Evolutionary conservation across 2,797 vertebrate species (phyloP).

Genomic region (Oreochromis grahami): DNA sequence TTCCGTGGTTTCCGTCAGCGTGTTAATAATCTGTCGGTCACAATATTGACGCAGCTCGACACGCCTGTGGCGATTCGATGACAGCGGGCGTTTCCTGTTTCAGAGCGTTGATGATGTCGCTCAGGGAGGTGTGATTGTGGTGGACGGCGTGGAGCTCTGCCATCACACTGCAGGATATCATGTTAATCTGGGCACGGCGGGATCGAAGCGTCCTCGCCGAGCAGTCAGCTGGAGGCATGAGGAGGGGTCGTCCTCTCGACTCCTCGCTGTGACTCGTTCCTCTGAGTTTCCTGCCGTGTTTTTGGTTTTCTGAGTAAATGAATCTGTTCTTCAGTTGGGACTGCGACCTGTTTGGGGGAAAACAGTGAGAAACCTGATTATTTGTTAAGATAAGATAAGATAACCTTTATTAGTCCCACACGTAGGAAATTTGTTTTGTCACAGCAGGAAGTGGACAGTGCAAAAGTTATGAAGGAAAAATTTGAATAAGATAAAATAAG

Average conservation of each 20-base stretch:
- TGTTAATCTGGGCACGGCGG: neutral
- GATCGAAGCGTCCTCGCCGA: neutral
- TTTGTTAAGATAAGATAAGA: no score
- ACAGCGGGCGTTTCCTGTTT: slow-evolving; percentile 9
- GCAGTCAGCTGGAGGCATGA: neutral
- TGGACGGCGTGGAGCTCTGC: neutral
- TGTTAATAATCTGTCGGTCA: neutral
- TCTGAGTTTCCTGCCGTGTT: neutral
- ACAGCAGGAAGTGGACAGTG: no score
- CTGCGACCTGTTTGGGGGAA: neutral
- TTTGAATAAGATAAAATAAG: no score
- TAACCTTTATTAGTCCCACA: no score
- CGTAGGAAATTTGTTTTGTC: no score
- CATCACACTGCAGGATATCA: slow-evolving; percentile 14
- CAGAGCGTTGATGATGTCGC: slow-evolving; percentile 3
- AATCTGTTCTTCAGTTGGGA: neutral
- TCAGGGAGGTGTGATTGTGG: neutral
- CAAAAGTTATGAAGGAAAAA: no score
- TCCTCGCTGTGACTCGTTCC: neutral
- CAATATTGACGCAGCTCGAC: slow-evolving; percentile 18
- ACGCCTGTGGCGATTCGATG: neutral
- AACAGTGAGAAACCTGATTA: neutral
- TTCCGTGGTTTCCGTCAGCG: neutral
- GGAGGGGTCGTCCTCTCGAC: neutral
- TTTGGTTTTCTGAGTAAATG: neutral